Evolutionary conservation across 2,113 vertebrate genomes (phyloP), one percentile per base, ranked within the genome.

Genomic region (Eolophus roseicapilla): DNA sequence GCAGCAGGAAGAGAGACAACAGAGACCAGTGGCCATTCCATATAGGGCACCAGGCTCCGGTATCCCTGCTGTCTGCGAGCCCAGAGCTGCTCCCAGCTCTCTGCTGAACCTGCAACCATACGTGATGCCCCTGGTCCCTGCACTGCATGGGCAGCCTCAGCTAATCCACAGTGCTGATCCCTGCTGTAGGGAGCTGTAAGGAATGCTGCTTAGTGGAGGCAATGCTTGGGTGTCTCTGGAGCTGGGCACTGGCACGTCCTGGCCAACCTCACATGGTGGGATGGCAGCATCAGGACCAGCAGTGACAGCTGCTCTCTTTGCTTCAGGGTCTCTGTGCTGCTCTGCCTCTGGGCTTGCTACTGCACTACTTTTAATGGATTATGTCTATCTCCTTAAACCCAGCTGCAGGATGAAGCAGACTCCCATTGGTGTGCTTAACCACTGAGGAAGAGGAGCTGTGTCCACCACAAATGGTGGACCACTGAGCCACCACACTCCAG

Each of bases 101-200:
- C 37, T 41, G 52, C 44, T 23, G 33, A 82, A 11, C 8, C 43
- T 12, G 7, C 6, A 2, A 3, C 35, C 33, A 33, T 39, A 21
- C 3, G 1, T 6, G 44, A 29, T 35, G 47, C 7, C 1, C 27
- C 17, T 0, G 0, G 5, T 28, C 10, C n/a, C 7, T 2, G n/a
- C 44, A 21, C 19, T 0, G 0, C 46, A 39, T 0, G 0, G 31
- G 11, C 2, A 6, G 68, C 50, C 70, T 24, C 46, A 21, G 65
- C 71, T 67, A 33, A 9, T 25, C 43, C 2, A 0, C 46, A 15
- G 71, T 1, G 39, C 31, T 68, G 73, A 37, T 83, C 53, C 59
- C 71, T 37, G 50, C 37, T 1, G 0, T 0, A 5, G 52, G 47
- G n/a, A 83, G 70, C 65, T 68, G 67, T 6, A 8, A 63, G 52